These are phyloP conservation scores for Drosophila limbata DNA, from an alignment of 2,888 invertebrate species.

Conservation along the genomic window DNA sequence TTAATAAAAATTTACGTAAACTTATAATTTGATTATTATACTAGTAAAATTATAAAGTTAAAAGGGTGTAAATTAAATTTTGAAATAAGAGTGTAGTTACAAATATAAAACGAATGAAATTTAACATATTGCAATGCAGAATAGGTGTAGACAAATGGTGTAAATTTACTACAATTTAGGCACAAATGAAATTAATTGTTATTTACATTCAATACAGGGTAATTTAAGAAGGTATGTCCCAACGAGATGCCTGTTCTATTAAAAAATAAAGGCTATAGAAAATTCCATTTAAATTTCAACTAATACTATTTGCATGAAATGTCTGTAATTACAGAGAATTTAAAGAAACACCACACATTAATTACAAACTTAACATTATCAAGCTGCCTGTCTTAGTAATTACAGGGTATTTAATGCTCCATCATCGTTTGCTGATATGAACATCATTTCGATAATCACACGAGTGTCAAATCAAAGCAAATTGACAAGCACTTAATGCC, in stretches of 20 bases:
- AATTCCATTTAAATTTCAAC: not conserved
- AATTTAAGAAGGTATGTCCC: no score
- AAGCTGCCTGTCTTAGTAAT: no score
- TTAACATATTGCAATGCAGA: no score
- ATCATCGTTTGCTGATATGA: slow-evolving; percentile 7
- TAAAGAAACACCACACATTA: no score
- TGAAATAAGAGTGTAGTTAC: no score
- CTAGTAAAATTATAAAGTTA: not conserved
- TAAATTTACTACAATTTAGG: no score
- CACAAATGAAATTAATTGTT: no score
- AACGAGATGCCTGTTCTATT: not conserved
- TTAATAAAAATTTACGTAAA: slow-evolving; percentile 8
- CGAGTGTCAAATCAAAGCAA: slow-evolving; percentile 46
- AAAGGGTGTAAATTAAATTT: not conserved
- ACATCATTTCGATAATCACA: slow-evolving; percentile 31
- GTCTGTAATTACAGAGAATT: not conserved
- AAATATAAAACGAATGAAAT: no score
- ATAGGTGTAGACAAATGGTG: no score
- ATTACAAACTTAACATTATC: no score
- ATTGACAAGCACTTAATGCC: slow-evolving; percentile 63
- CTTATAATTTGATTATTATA: not conserved
- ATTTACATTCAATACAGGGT: no score
- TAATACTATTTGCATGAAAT: no score
- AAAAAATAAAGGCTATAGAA: not conserved
- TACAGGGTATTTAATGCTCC: not conserved